These are phyloP conservation scores for Pogonognathellus flavescens DNA, from an alignment of 1,140 invertebrate species.

Conservation along the genomic window DNA sequence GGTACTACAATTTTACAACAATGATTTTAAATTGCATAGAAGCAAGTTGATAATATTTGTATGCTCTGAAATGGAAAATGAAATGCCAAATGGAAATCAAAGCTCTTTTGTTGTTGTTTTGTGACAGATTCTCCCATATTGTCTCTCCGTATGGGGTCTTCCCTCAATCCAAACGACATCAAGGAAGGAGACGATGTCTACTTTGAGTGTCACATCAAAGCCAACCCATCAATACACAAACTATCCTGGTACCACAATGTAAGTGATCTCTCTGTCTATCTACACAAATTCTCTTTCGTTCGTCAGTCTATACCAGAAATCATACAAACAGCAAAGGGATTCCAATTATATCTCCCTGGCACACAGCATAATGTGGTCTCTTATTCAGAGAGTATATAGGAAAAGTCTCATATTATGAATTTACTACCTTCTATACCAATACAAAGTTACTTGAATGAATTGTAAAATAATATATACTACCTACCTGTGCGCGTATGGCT, in stretches of 20 bases:
- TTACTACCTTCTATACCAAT: no score
- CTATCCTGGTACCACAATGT: conserved; percentile 71
- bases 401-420: no score
- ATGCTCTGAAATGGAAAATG: conserved; percentile 28
- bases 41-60: background rate
- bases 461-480: no score
- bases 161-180: conserved; percentile 70
- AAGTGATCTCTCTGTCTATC: conserved; percentile 63
- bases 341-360: no score
- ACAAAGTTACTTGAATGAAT: no score
- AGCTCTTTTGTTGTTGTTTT: conserved; percentile 51
- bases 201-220: conserved; percentile 72
- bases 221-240: conserved; percentile 71
- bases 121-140: conserved; percentile 70
- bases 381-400: no score
- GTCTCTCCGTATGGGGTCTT: conserved; percentile 70
- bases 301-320: background rate
- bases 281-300: background rate
- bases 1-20: no score
- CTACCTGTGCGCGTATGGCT: no score
- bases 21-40: no score
- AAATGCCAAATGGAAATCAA: conserved; percentile 35
- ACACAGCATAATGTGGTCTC: no score
- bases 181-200: conserved; percentile 72
- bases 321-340: no score